Evolutionary conservation across 2,113 vertebrate species (phyloP).

Genomic region (Phrynosoma platyrhinos): DNA sequence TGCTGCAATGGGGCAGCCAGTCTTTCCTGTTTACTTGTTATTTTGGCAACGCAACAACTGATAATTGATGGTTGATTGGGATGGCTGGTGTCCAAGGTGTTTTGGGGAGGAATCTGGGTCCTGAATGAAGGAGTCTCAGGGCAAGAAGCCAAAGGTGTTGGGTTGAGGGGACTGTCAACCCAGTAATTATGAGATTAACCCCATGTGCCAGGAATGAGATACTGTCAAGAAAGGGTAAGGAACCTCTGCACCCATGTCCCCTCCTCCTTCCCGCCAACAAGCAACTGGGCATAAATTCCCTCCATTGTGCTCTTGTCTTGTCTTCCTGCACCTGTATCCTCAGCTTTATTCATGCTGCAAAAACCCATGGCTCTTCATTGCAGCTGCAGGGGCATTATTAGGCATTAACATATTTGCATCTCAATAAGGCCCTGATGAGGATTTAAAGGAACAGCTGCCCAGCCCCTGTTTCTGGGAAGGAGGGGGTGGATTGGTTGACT

Average conservation of each 20-base stretch:
- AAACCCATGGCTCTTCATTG: constrained; percentile 47
- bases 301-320: constrained; percentile 23
- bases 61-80: constrained; percentile 35
- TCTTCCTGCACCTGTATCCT: constrained; percentile 69
- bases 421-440: constrained; percentile 80
- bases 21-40: constrained; percentile 61
- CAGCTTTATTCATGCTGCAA: constrained; percentile 58
- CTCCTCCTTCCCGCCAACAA: constrained; percentile 2
- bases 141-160: constrained; percentile 41
- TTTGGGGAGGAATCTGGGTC: constrained; percentile 2
- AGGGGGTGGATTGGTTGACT: constrained; percentile 15
- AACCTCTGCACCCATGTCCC: neutral
- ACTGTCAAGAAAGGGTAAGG: constrained; percentile 24
- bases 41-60: constrained; percentile 58
- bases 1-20: neutral
- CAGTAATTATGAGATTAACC: constrained; percentile 37
- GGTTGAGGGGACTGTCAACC: constrained; percentile 8
- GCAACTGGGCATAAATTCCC: constrained; percentile 26
- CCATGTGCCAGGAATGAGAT: constrained; percentile 44
- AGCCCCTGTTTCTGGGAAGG: constrained; percentile 65
- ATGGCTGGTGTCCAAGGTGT: constrained; percentile 13
- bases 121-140: constrained; percentile 54
- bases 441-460: constrained; percentile 83
- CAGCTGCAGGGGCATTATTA: constrained; percentile 78
- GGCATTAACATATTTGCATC: constrained; percentile 73